Base-by-base conservation (phyloP, 1,140 invertebrate genomes). In the Hyphantria cunea region DNA sequence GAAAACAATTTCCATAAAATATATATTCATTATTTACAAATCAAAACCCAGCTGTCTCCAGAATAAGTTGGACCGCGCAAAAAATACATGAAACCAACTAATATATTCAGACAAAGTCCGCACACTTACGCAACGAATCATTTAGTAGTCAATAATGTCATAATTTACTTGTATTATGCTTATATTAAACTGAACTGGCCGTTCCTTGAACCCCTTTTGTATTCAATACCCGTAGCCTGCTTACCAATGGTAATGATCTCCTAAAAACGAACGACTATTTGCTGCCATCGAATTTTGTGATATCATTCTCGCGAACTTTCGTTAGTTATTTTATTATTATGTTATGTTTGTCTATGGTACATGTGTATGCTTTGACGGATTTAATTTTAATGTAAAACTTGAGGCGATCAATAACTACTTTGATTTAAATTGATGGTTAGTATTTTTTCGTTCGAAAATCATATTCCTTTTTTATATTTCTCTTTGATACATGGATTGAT, bases 171-270 rank as follows among this genome's bases (percentile, higher is more conserved):
- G 65, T 76, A 79, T 79, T 80, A 82, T 78, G 47, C 65, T 70
- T 83, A 62, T 76, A 80, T 79, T 80, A 82, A 77, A 76, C 72
- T 45, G 54, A 70, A 67, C 51, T 79, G 80, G 75, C 80, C 80
- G 80, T 78, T 82, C 65, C 69, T 75, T 81, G 78, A 84, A 79
- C 82, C 72, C 25, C 13, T 34, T 68, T 70, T 12, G 39, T 72
- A 77, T 71, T 66, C 68, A 61, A 13, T 17, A 62, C 37, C 37
- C 53, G 50, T 50, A 51, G 5, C 48, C 52, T 64, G 51, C 68
- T 66, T 63, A 68, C 59, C 66, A 70, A 66, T 70, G 51, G 34
- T 50, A 74, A 74, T 70, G 11, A 37, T 41, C 31, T 25, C 42
- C 12, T 45, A 39, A 71, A 56, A 15, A 61, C 49, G 31, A 37